A percentile compares a stretch with the other conserved stretches of the same genome.
Conservation (phyloP, 2,888 invertebrate genomes). For the Amitus sp. region DNA sequence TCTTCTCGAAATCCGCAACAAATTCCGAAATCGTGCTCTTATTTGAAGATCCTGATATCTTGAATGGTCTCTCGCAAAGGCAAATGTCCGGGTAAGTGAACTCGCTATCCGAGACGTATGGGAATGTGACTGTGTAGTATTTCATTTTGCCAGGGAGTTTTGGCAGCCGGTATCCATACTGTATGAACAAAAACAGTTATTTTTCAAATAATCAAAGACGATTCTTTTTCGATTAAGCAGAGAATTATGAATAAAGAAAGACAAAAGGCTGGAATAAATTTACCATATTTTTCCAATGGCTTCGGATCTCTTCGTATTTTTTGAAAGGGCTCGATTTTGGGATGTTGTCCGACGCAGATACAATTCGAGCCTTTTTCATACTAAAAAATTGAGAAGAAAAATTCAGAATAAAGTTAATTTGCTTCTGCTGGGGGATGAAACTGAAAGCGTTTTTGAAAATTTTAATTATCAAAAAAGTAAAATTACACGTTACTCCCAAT, state of each 20-base stretch:
- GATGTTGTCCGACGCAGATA: slow-evolving; percentile 50
- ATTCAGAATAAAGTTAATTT: too few relatives aligned
- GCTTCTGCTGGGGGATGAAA: too few relatives aligned
- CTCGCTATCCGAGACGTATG: slow-evolving; percentile 3
- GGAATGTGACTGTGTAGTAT: slow-evolving; percentile 55
- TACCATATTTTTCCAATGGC: slow-evolving; percentile 63
- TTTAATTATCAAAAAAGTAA: too few relatives aligned
- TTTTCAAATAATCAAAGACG: not conserved
- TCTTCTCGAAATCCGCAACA: not conserved
- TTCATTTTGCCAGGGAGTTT: slow-evolving; percentile 46
- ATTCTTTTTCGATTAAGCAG: not conserved
- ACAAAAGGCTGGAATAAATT: too few relatives aligned
- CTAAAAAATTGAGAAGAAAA: slow-evolving; percentile 39
- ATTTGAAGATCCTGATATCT: not conserved
- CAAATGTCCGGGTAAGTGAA: not conserved
- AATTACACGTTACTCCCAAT: too few relatives aligned
- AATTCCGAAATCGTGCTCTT: not conserved
- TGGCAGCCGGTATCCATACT: slow-evolving; percentile 61
- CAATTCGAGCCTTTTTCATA: slow-evolving; percentile 50
- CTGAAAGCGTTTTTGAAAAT: too few relatives aligned
- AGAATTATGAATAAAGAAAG: not conserved
- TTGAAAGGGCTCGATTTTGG: slow-evolving; percentile 48
- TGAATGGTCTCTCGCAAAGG: not conserved
- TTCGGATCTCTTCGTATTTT: slow-evolving; percentile 53
- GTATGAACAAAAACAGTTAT: slow-evolving; percentile 17